These are phyloP conservation scores for Bettongia penicillata DNA, from an alignment of 2,113 vertebrate genomes.

Conservation along the genomic window DNA sequence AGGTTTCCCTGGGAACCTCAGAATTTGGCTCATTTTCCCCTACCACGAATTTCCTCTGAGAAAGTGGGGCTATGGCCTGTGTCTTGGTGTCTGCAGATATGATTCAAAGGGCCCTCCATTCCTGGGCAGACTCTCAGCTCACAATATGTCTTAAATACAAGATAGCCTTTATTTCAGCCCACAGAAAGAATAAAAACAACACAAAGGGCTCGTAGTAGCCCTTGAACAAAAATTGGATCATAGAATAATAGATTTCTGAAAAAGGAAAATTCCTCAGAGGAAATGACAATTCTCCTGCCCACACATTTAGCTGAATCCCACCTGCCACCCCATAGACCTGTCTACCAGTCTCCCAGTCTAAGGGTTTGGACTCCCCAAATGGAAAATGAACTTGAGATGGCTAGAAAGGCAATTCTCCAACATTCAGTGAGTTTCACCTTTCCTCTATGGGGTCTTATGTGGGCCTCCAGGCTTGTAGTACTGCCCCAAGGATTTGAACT, in stretches of 20 bases:
- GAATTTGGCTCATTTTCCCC: neutral
- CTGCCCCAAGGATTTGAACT: neutral
- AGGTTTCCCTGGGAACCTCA: neutral
- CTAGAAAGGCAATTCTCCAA: neutral
- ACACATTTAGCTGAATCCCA: neutral
- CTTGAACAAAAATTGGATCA: neutral
- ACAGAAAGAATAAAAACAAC: neutral
- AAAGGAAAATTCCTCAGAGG: neutral
- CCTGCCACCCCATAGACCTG: neutral
- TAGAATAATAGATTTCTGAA: neutral
- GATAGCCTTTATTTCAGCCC: neutral
- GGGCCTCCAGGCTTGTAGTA: neutral
- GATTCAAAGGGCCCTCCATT: neutral
- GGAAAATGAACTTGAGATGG: neutral
- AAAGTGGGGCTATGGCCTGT: neutral
- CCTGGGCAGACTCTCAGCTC: neutral
- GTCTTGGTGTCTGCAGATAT: neutral
- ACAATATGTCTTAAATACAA: neutral
- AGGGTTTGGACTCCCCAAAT: neutral
- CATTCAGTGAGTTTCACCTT: neutral
- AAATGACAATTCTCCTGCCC: neutral
- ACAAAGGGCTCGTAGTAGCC: neutral
- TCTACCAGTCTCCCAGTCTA: neutral
- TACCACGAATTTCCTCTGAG: neutral
- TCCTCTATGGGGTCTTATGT: neutral